phyloP scores from a whole-genome alignment of 2,888 invertebrate genomes.

The Morpho helenor region DNA sequence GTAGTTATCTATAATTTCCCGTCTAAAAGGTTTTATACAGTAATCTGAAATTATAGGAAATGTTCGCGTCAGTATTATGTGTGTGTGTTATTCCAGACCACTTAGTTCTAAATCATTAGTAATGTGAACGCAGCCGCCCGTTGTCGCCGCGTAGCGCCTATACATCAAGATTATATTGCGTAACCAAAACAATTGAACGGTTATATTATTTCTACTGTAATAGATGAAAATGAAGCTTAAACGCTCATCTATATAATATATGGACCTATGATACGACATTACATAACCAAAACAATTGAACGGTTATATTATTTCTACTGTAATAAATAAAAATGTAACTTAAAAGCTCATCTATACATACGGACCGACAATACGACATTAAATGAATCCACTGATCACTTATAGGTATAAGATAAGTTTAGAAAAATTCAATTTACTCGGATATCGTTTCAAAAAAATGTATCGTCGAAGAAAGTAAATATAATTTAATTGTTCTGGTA shows the following conservation, averaged over 20 bases:
- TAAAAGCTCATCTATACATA: background rate
- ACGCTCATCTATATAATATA: background rate
- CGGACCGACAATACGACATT: no score
- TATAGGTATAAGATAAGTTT: no score
- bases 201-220: constrained; percentile 5
- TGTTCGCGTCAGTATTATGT: background rate
- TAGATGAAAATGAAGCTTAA: background rate
- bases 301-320: constrained; percentile 7
- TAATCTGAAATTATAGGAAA: no score
- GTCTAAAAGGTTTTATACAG: no score
- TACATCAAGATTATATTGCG: constrained; percentile 16
- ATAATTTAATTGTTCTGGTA: no score
- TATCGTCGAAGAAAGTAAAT: no score
- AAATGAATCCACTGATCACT: background rate
- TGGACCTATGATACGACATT: background rate
- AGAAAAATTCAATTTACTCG: no score
- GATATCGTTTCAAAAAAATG: no score
- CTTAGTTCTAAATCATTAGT: constrained; percentile 30
- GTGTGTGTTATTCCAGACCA: constrained; percentile 12
- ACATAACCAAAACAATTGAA: constrained; percentile 16
- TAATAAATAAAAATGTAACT: background rate
- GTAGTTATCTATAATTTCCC: no score
- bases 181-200: constrained; percentile 16
- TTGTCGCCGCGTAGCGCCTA: background rate
- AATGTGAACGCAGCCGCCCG: constrained; percentile 33